Evolutionary conservation across 30 jellyfish, hydroid and myxozoan genomes (phyloP).

Genomic region (Morbakka virulenta): DNA sequence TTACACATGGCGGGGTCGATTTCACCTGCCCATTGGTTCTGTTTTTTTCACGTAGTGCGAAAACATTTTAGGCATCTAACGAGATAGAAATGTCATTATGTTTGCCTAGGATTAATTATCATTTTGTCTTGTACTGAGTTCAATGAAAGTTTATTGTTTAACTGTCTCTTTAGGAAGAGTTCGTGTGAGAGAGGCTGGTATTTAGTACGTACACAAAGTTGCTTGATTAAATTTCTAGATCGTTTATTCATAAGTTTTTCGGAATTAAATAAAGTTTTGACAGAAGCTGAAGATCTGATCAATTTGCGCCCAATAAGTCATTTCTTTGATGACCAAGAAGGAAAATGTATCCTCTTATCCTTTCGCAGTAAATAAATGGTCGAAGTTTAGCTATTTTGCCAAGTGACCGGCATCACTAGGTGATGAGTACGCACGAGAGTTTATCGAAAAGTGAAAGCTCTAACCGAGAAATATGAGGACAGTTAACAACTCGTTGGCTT

Average conservation of each 20-base stretch:
- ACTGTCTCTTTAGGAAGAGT: conserved; percentile 30
- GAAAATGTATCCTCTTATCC: conserved; percentile 29
- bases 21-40: conserved; percentile 28
- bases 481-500: conserved; percentile 19
- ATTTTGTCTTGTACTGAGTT: background rate
- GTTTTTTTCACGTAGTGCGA: conserved; percentile 12
- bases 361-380: conserved; percentile 28
- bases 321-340: conserved; percentile 20
- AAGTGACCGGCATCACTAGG: conserved; percentile 19
- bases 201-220: conserved; percentile 3
- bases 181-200: conserved; percentile 23
- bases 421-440: conserved; percentile 18
- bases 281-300: conserved; percentile 26
- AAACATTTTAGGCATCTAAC: conserved; percentile 12
- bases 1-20: conserved; percentile 22
- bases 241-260: background rate
- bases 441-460: conserved; percentile 6
- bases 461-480: conserved; percentile 11
- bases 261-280: conserved; percentile 7
- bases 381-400: conserved; percentile 32
- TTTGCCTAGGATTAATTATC: background rate
- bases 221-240: conserved; percentile 8
- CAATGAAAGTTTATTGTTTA: conserved; percentile 8
- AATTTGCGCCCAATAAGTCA: conserved; percentile 43
- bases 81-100: background rate